Conservation (phyloP, 2,797 vertebrate genomes). For the Eleutherodactylus coqui region DNA sequence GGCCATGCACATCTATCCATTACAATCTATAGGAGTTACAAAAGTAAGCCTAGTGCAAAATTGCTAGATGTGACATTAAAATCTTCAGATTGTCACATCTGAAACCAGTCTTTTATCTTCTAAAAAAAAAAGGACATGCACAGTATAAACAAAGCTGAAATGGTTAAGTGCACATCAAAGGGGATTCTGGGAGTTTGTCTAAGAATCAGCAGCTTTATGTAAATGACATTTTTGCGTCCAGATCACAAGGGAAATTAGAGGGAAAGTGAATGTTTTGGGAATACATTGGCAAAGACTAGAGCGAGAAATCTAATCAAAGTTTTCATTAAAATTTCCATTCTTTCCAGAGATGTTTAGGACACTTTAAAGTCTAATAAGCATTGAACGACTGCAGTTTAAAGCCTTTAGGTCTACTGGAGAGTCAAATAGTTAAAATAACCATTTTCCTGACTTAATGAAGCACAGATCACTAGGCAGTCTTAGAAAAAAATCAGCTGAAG, state of each 20-base stretch:
- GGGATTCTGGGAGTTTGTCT: conserved; percentile 62
- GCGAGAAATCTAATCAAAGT: conserved; percentile 64
- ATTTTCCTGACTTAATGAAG: conserved; percentile 48
- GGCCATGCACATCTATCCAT: neutral
- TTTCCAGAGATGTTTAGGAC: conserved; percentile 53
- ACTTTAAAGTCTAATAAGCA: conserved; percentile 56
- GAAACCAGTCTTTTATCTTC: too few species aligned
- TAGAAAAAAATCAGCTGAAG: neutral
- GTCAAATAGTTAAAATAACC: conserved; percentile 49
- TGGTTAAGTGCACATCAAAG: conserved; percentile 40
- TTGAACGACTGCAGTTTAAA: conserved; percentile 23
- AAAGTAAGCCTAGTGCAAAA: neutral
- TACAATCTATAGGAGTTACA: neutral
- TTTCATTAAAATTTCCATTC: conserved; percentile 64
- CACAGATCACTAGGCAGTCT: conserved; percentile 37
- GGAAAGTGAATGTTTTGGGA: conserved; percentile 53
- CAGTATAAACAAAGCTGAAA: neutral
- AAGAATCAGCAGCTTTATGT: conserved; percentile 59
- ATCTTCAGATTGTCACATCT: neutral
- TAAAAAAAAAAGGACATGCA: neutral
- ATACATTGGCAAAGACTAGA: conserved; percentile 57
- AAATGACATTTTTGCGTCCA: conserved; percentile 60
- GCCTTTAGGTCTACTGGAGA: conserved; percentile 38
- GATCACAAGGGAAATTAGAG: conserved; percentile 61
- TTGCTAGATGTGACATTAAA: neutral